Evolutionary conservation across 23 tunicate genomes (phyloP).

Genomic region (Clavelina lepadiformis): DNA sequence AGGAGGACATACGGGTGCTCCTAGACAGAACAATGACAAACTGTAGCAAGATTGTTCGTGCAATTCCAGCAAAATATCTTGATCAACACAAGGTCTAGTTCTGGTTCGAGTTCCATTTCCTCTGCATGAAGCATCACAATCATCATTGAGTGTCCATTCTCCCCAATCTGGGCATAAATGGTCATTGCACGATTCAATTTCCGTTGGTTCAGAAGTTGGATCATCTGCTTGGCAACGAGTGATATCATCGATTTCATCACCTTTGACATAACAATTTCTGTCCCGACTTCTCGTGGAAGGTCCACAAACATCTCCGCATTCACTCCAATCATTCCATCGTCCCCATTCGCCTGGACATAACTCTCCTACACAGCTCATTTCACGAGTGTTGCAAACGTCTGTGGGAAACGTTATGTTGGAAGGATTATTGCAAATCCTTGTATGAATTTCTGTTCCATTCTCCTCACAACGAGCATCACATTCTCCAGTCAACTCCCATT

Average conservation of each 20-base stretch:
- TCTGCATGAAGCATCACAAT: constrained; percentile 31
- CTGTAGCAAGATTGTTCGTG: neutral
- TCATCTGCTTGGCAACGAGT: neutral
- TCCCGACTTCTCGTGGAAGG: constrained; percentile 3
- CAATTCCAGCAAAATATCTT: neutral
- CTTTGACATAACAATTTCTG: constrained; percentile 7
- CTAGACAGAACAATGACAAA: neutral
- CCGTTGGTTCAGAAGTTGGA: neutral
- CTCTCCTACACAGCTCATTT: constrained; percentile 1
- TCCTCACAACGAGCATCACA: constrained; percentile 22
- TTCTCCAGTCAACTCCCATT: constrained; percentile 7
- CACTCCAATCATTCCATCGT: constrained; percentile 15
- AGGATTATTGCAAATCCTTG: constrained; percentile 8
- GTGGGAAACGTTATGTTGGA: neutral
- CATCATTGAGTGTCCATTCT: constrained; percentile 12
- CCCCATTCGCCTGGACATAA: constrained; percentile 18
- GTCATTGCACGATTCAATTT: constrained; percentile 9
- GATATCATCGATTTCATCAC: neutral
- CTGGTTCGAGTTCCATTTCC: constrained; percentile 4
- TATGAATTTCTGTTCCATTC: neutral
- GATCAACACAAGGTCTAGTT: constrained; percentile 11
- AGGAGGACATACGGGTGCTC: constrained; percentile 28
- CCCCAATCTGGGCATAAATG: constrained; percentile 19
- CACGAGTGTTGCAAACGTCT: neutral
- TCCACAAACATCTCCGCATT: constrained; percentile 11